A percentile compares a stretch with the other conserved stretches of the same genome.
phyloP scores from a whole-genome alignment of 1,140 invertebrate species.

The Cheumatopsyche charites region DNA sequence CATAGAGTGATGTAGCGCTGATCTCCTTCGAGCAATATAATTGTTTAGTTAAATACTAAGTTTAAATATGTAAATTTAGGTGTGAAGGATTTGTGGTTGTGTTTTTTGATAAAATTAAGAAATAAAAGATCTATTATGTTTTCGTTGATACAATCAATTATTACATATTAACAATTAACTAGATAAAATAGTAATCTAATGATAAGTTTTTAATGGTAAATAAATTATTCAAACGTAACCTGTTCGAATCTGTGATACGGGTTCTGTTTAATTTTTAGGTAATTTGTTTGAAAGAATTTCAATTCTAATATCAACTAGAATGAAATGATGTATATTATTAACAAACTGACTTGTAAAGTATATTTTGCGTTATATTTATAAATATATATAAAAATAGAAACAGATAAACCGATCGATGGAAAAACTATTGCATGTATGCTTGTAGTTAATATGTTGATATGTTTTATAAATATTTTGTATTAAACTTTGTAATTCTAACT shows the following conservation, averaged over 20 bases:
- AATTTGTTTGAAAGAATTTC: slow-evolving; percentile 9
- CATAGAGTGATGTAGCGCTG: neutral
- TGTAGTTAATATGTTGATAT: slow-evolving; percentile 22
- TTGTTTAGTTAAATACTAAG: neutral
- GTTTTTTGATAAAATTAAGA: slow-evolving; percentile 16
- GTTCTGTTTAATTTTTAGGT: slow-evolving; percentile 27
- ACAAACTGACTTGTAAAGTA: neutral
- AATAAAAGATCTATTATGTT: neutral
- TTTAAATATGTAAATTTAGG: neutral
- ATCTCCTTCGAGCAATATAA: slow-evolving; percentile 7
- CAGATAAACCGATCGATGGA: no score
- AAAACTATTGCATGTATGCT: slow-evolving; percentile 11
- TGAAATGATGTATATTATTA: no score
- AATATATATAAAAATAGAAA: neutral
- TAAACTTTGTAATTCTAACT: slow-evolving; percentile 17
- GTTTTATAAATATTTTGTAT: slow-evolving; percentile 37
- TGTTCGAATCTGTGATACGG: slow-evolving; percentile 38
- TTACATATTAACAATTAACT: neutral
- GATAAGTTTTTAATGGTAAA: neutral
- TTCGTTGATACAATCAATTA: slow-evolving; percentile 13
- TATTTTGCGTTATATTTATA: slow-evolving; percentile 22
- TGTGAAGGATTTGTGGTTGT: slow-evolving; percentile 16
- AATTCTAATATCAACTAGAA: no score
- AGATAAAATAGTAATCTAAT: neutral
- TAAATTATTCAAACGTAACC: slow-evolving; percentile 25